Evolutionary conservation across 2,888 invertebrate species (phyloP).

Genomic region (Palloptera scutellata): DNA sequence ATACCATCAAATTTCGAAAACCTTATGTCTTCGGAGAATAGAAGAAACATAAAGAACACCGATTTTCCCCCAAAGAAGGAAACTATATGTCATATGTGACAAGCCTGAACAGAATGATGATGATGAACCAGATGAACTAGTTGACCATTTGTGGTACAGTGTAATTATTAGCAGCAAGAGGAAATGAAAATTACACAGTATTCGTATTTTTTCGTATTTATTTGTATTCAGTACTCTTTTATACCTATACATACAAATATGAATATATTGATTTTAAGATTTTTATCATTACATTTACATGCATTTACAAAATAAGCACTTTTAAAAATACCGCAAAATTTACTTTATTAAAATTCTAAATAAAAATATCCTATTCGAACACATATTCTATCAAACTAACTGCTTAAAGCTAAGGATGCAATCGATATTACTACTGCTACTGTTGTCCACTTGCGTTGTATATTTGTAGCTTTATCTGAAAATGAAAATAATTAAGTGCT

Average conservation of each 20-base stretch:
- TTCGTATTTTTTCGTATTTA: conserved; percentile 42
- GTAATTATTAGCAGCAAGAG: too few relatives aligned
- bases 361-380: conserved; percentile 53
- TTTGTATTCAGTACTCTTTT: conserved; percentile 54
- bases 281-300: conserved; percentile 62
- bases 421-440: conserved; percentile 64
- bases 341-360: conserved; percentile 61
- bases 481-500: conserved; percentile 8
- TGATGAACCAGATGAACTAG: too few relatives aligned
- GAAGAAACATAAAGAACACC: too few relatives aligned
- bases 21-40: too few relatives aligned
- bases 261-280: conserved; percentile 48
- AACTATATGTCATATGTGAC: too few relatives aligned
- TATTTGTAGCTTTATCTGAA: conserved; percentile 62
- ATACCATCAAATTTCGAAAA: too few relatives aligned
- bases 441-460: conserved; percentile 64
- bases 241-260: conserved; percentile 51
- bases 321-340: conserved; percentile 64
- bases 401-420: conserved; percentile 64
- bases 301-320: conserved; percentile 65
- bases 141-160: too few relatives aligned
- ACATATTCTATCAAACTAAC: conserved; percentile 60
- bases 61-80: too few relatives aligned
- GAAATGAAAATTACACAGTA: too few relatives aligned
- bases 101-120: too few relatives aligned